Conservation (phyloP, 2,797 vertebrate genomes). For the Limosa lapponica region DNA sequence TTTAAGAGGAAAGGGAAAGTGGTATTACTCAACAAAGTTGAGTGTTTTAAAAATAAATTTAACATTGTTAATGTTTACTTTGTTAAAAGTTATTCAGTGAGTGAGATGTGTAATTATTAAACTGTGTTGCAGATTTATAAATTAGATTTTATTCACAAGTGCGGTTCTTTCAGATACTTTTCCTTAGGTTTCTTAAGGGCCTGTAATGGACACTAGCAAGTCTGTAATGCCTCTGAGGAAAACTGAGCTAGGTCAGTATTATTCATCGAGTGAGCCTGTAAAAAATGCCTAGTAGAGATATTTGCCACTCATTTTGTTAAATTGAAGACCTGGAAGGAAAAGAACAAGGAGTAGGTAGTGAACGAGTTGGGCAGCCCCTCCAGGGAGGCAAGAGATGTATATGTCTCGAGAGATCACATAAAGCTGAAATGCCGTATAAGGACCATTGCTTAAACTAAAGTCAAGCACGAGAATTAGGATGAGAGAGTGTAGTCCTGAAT, state of each 20-base stretch:
- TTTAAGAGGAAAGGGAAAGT: conserved; percentile 6
- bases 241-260: background rate
- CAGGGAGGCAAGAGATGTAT: background rate
- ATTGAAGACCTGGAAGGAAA: background rate
- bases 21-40: background rate
- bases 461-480: background rate
- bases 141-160: conserved; percentile 57
- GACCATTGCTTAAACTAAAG: background rate
- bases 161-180: conserved; percentile 46
- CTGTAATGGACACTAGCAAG: background rate
- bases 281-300: background rate
- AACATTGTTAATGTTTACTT: background rate
- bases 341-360: background rate
- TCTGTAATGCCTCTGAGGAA: background rate
- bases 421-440: background rate
- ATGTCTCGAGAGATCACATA: background rate
- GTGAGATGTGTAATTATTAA: background rate
- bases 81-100: conserved; percentile 16
- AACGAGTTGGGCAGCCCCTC: background rate
- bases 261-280: background rate
- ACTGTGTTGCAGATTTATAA: background rate
- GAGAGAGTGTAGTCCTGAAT: background rate
- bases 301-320: background rate
- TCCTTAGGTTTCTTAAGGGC: conserved; percentile 30
- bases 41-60: conserved; percentile 45